Base-by-base conservation (phyloP, 2,797 vertebrate species). In the Siniperca scherzeri region DNA sequence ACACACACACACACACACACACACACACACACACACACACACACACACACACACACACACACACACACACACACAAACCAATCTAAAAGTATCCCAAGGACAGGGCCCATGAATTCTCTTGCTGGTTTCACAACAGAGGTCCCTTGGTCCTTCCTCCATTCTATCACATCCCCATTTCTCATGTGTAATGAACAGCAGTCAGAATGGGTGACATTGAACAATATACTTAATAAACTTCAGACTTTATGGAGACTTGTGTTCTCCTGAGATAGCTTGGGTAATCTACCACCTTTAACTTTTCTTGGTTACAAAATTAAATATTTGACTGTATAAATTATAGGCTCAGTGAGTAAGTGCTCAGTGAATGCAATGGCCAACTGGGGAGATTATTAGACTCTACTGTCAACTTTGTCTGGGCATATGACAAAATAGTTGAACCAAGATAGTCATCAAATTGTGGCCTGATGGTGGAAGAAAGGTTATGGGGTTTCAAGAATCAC, bases 191-290 rank as follows among this genome's bases (percentile, higher is more conserved):
- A 85, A 48, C 60, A 86, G 33, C 46, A 75, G 48, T 78, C 64
- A 56, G 10, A 88, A 40, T 25, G 46, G 76, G 46, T 82, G 84
- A 87, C 86, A 88, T 52, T 87, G 81, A 88, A 82, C 76, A 87
- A 82, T 74, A 68, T 1, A 53, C 44, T 70, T 57, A 38, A 79
- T 73, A 72, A 71, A 80, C 72, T 66, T 48, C 25, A 21, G 4
- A 62, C 27, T 68, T 74, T 40, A 67, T 55, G 19, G 52, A 82
- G 19, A 71, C 65, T 57, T 66, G 14, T 44, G 46, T n/a, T 27
- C 14, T 50, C 21, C 21, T 52, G 27, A 75, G 57, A 74, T 67
- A 50, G 5, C 22, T 25, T 11, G 30, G 7, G 33, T 50, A 48
- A 71, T 80, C 74, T 61, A 5, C 16, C 25, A 60, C 21, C 40